A percentile compares a stretch with the other conserved stretches of the same genome.
These are phyloP conservation scores for Porites divaricata DNA, from an alignment of 92 coral and sea anemone genomes.

Conservation along the genomic window DNA sequence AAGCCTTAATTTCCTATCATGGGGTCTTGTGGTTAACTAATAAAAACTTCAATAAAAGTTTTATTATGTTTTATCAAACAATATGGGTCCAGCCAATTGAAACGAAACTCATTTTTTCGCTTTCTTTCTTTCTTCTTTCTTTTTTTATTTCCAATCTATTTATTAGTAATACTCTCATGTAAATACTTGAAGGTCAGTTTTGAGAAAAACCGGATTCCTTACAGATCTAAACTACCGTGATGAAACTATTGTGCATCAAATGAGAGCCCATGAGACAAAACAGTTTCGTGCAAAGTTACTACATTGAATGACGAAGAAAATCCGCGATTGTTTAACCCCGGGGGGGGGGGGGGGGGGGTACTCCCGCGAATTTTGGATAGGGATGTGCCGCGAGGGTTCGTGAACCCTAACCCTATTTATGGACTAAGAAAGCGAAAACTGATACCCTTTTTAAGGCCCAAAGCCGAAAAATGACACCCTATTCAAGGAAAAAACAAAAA, in stretches of 20 bases:
- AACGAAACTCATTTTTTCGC: constrained; percentile 2
- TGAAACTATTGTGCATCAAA: constrained; percentile 4
- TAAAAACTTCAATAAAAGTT: constrained; percentile 10
- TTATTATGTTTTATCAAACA: constrained; percentile 14
- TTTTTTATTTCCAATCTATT: not conserved
- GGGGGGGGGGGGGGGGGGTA: no score
- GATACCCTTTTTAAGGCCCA: no score
- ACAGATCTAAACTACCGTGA: not conserved
- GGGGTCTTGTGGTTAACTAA: constrained; percentile 32
- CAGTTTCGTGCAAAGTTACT: not conserved
- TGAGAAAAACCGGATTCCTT: not conserved
- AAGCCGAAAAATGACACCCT: no score
- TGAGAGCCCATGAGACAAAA: constrained; percentile 14
- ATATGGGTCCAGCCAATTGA: not conserved
- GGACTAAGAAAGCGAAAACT: no score
- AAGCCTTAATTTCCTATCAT: constrained; percentile 22
- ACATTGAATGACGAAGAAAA: constrained; percentile 25
- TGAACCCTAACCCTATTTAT: no score
- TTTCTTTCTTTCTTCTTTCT: no score
- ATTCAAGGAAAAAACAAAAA: no score
- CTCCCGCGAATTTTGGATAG: no score
- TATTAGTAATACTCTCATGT: no score
- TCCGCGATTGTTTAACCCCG: constrained; percentile 78
- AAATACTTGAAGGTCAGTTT: not conserved
- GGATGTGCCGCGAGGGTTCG: no score